phyloP scores from a whole-genome alignment of 1,140 invertebrate species.

The Notospermus geniculatus region DNA sequence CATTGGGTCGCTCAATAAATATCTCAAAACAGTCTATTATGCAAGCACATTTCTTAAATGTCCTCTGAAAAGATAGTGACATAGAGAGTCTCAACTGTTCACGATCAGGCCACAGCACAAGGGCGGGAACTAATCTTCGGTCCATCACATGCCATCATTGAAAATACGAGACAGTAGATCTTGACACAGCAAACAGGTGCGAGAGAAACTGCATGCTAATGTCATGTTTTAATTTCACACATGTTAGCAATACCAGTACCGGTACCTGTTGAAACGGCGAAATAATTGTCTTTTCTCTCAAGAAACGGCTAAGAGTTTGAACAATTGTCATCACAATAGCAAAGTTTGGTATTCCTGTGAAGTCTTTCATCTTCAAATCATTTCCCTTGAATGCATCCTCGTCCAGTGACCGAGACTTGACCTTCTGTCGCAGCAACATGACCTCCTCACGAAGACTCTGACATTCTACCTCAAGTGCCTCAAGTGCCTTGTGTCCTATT shows the following conservation, averaged over 20 bases:
- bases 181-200: conserved; percentile 2
- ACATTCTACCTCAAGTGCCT: no score
- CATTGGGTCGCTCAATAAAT: conserved; percentile 9
- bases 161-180: background rate
- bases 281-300: no score
- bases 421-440: no score
- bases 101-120: background rate
- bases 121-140: background rate
- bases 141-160: conserved; percentile 1
- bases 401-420: no score
- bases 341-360: no score
- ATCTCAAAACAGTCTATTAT: conserved; percentile 14
- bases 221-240: background rate
- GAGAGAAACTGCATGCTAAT: background rate
- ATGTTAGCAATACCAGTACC: conserved; percentile 5
- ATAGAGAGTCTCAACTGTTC: background rate
- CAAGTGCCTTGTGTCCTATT: no score
- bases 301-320: no score
- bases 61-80: background rate
- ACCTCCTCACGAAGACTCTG: no score
- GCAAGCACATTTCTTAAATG: background rate
- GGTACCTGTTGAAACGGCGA: background rate
- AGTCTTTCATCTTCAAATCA: no score
- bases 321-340: no score
- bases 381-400: no score